Base-by-base conservation (phyloP, 2,113 vertebrate species). In the Psittacula cyanocephala region DNA sequence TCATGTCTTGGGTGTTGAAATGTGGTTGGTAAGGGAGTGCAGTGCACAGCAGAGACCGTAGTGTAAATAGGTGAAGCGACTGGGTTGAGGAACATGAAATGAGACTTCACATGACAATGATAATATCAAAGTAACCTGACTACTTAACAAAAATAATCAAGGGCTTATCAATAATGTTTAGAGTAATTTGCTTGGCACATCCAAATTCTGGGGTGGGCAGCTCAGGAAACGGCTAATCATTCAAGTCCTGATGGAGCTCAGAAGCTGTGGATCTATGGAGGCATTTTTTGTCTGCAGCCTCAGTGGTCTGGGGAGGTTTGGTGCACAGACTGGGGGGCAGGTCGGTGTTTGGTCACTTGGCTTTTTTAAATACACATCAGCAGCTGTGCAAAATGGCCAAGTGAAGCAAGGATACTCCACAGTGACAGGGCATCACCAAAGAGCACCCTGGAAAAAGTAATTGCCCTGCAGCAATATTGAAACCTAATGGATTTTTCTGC, bases 241-340 rank as follows among this genome's bases (percentile, higher is more conserved):
- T 28, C 23, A 39, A 41, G 31, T 9, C 16, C 27, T 7, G 28
- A 0, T 13, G 29, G 44, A 49, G 31, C 15, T 75, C 25, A 11
- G 78, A 35, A 52, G 23, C n/a, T 44, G 57, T 1, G 1, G 18
- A 35, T 17, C 17, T 18, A 1, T 1, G 11, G 69, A 59, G 23
- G 4, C 5, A 4, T 3, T 39, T 71, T 71, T 49, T 11, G 5
- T 11, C 25, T 8, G 18, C 29, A 7, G 28, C 4, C 62, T 47
- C 2, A 0, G 41, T 17, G 50, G 3, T 9, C 13, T 0, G 0
- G 43, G 28, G 27, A 10, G 8, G 2, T 2, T 67, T 59, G 33
- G 28, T 46, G 68, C 25, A 11, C 4, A 9, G 19, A 2, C 6
- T 2, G 0, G 3, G 41, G 14, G 7, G 3, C 4, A 9, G 4